These are phyloP conservation scores for Eulithis prunata DNA, from an alignment of 2,888 invertebrate genomes.

Conservation along the genomic window DNA sequence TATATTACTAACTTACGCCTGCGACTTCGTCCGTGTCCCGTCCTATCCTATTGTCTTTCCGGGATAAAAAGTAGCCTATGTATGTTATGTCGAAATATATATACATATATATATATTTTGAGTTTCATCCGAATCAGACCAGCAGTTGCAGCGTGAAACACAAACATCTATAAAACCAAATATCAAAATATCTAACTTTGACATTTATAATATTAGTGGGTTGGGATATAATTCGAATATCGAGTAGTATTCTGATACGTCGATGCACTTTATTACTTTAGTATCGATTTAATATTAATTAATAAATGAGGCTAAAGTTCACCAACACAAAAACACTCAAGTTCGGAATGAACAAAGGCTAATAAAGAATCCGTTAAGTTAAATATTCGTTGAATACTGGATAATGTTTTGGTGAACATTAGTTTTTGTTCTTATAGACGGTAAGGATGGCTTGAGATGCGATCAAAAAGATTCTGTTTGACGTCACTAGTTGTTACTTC, in stretches of 20 bases:
- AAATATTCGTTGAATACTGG: background rate
- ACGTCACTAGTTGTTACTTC: background rate
- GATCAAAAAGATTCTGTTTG: background rate
- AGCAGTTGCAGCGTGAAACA: no score
- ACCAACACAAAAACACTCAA: background rate
- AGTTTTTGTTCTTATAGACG: slow-evolving; percentile 11
- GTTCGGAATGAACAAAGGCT: background rate
- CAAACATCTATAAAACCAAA: no score
- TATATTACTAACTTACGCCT: no score
- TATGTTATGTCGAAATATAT: no score
- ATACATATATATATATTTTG: no score
- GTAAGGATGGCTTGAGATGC: slow-evolving; percentile 19
- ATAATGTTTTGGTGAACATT: slow-evolving; percentile 12
- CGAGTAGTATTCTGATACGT: background rate
- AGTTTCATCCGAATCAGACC: no score
- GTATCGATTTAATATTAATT: slow-evolving; percentile 12
- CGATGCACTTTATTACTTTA: background rate
- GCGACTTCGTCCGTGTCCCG: no score
- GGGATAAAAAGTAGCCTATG: no score
- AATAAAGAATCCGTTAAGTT: background rate
- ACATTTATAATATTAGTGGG: no score
- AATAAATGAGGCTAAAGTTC: slow-evolving; percentile 3
- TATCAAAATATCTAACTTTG: no score
- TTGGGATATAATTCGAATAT: no score
- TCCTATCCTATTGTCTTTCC: no score